Percentiles rank a stretch among this genome's conserved stretches.
These are phyloP conservation scores for Acrobasis consociella DNA, from an alignment of 2,888 invertebrate genomes.

Conservation along the genomic window DNA sequence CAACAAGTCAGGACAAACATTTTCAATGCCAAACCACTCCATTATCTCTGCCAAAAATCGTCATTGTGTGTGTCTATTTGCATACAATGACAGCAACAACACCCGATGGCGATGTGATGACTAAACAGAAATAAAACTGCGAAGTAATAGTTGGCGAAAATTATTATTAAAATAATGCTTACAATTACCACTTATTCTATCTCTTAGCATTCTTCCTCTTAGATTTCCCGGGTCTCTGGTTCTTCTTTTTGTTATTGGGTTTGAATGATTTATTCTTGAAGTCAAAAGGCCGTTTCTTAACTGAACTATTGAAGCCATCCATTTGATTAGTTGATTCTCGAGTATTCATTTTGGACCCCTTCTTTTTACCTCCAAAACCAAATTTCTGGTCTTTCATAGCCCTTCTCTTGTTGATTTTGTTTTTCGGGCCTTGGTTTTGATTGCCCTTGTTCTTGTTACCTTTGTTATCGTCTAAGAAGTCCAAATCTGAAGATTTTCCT, in stretches of 20 bases:
- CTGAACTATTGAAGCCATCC: conserved; percentile 79
- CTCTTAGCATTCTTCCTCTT: conserved; percentile 67
- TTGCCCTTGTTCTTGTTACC: conserved; percentile 54
- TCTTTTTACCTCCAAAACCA: conserved; percentile 98
- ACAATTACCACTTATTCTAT: conserved; percentile 36
- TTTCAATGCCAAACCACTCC: too few species aligned
- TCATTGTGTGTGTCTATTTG: too few species aligned
- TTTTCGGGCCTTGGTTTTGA: conserved; percentile 47
- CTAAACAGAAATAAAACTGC: neutral
- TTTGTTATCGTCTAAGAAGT: conserved; percentile 88
- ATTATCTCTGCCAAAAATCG: too few species aligned
- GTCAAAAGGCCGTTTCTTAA: conserved; percentile 62
- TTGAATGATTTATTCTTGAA: conserved; percentile 70
- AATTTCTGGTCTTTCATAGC: conserved; percentile 92
- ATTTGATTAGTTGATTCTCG: conserved; percentile 89
- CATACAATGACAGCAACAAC: too few species aligned
- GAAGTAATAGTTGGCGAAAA: neutral
- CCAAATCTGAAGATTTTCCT: conserved; percentile 90
- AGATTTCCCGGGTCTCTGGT: conserved; percentile 82
- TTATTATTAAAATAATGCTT: conserved; percentile 18
- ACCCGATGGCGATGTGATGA: too few species aligned
- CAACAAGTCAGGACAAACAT: too few species aligned
- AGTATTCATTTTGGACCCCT: conserved; percentile 93
- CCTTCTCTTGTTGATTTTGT: conserved; percentile 73
- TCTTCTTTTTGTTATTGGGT: conserved; percentile 66